These are phyloP conservation scores for Tonatia bakeri DNA, from an alignment of 2,113 vertebrate species.

Conservation along the genomic window DNA sequence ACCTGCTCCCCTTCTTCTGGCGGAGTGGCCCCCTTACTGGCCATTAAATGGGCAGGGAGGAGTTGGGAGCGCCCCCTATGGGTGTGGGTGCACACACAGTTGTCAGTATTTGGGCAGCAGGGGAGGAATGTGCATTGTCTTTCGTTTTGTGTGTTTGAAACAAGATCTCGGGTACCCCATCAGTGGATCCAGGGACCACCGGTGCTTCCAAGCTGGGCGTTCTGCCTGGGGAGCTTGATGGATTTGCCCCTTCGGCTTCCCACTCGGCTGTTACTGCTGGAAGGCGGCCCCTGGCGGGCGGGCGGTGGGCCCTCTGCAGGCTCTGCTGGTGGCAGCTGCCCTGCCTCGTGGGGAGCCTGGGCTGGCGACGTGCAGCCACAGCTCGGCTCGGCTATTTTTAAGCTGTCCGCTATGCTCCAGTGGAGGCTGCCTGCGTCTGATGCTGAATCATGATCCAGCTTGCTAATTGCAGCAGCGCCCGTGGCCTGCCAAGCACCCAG, in stretches of 20 bases:
- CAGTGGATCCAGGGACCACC: accelerated
- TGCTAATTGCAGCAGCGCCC: conserved; percentile 75
- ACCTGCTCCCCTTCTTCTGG: background rate
- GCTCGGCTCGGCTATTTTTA: conserved; percentile 75
- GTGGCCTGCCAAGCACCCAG: conserved; percentile 70
- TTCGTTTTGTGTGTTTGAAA: background rate
- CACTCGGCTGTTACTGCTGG: background rate
- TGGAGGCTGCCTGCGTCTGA: conserved; percentile 3
- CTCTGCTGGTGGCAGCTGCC: conserved; percentile 28
- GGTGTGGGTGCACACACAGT: background rate
- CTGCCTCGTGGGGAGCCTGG: conserved; percentile 7
- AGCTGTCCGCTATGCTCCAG: conserved; percentile 63
- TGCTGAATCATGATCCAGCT: conserved; percentile 77
- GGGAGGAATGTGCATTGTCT: too few relatives aligned
- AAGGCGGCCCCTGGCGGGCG: background rate
- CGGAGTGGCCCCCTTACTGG: accelerated
- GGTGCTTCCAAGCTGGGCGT: too few relatives aligned
- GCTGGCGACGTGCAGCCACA: conserved; percentile 55
- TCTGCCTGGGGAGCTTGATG: background rate
- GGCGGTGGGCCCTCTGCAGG: background rate
- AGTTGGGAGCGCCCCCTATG: background rate
- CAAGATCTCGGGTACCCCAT: accelerated
- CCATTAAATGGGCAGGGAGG: too few relatives aligned
- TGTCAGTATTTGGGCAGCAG: background rate
- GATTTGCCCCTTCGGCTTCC: background rate